Evolutionary conservation across 1,140 invertebrate genomes (phyloP).

Genomic region (Thaumatotibia leucotreta): DNA sequence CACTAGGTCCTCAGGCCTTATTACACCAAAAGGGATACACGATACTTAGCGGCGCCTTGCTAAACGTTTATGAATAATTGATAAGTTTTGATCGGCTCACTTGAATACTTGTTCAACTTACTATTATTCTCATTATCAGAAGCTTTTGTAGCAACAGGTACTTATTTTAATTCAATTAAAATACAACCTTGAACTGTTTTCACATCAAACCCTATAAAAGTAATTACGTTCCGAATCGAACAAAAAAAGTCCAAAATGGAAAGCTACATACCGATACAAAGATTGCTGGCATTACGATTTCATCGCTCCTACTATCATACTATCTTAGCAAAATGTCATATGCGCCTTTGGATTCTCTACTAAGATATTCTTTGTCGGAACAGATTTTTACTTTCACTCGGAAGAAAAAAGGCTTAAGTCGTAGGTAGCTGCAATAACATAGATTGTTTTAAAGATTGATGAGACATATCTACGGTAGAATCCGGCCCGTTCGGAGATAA

Average conservation of each 20-base stretch:
- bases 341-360: not conserved
- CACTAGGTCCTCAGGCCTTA: too few species aligned
- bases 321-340: conserved; percentile 7
- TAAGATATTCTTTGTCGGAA: too few species aligned
- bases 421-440: not conserved
- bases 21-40: too few species aligned
- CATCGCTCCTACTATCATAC: conserved; percentile 32
- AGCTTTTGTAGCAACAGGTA: too few species aligned
- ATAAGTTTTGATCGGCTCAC: too few species aligned
- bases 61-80: too few species aligned
- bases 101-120: too few species aligned
- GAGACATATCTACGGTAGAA: conserved; percentile 41
- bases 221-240: not conserved
- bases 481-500: conserved; percentile 38
- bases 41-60: too few species aligned
- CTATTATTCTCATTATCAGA: too few species aligned
- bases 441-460: conserved; percentile 23
- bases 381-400: not conserved
- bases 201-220: not conserved
- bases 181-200: not conserved
- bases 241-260: not conserved
- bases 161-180: too few species aligned
- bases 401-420: not conserved
- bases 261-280: not conserved
- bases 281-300: conserved; percentile 23